These are phyloP conservation scores for Cryptotis parvus DNA, from an alignment of 2,113 vertebrate species.

Conservation along the genomic window DNA sequence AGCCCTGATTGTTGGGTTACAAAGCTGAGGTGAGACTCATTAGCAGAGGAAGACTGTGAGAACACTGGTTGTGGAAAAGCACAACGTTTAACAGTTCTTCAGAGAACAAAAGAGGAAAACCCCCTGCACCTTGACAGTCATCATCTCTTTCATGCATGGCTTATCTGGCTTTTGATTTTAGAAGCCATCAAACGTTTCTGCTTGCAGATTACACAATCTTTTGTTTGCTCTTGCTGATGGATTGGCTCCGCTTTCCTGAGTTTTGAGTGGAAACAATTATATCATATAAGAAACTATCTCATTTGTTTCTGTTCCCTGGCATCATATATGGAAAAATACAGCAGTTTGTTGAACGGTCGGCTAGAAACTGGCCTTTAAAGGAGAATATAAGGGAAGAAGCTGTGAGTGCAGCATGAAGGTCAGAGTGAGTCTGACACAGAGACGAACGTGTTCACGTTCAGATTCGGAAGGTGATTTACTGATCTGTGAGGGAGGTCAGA, in stretches of 20 bases:
- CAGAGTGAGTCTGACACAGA: too few species aligned
- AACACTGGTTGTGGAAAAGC: background rate
- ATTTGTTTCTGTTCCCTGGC: conserved; percentile 85
- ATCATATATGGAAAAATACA: conserved; percentile 90
- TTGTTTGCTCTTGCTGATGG: conserved; percentile 84
- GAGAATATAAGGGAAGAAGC: conserved; percentile 84
- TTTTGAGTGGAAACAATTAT: conserved; percentile 89
- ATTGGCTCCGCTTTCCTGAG: conserved; percentile 84
- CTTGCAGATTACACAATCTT: conserved; percentile 81
- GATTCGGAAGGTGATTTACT: conserved; percentile 62
- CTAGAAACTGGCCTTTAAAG: conserved; percentile 88
- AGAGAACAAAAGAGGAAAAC: background rate
- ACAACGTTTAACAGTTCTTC: background rate
- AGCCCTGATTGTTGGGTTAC: too few species aligned
- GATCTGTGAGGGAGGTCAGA: conserved; percentile 80
- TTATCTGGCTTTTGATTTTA: conserved; percentile 73
- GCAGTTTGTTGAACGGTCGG: conserved; percentile 86
- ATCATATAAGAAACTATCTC: conserved; percentile 88
- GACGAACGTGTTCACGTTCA: conserved; percentile 68
- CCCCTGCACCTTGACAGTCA: conserved; percentile 49
- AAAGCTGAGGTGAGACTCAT: too few species aligned
- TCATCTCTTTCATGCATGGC: conserved; percentile 59
- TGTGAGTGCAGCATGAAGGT: conserved; percentile 57
- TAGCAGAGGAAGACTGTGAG: too few species aligned
- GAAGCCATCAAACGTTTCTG: conserved; percentile 78